phyloP scores from a whole-genome alignment of 1,140 invertebrate genomes.

The Leptonema lineaticorne region DNA sequence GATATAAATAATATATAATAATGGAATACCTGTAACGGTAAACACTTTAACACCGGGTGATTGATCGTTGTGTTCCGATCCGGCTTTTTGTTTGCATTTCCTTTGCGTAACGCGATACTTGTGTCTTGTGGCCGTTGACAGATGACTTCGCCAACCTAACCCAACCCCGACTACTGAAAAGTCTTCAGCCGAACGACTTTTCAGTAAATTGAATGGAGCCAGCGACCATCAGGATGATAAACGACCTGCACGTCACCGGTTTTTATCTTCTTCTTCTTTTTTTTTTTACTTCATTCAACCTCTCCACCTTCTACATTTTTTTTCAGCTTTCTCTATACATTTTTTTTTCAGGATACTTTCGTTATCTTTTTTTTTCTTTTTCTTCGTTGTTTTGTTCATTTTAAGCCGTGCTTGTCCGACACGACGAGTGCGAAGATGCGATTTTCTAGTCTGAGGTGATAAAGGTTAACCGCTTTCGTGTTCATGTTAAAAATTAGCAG shows the following conservation, averaged over 20 bases:
- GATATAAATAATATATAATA: neutral
- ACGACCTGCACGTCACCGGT: conserved; percentile 14
- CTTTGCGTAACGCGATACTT: neutral
- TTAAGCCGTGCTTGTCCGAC: no score
- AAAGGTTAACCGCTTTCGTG: no score
- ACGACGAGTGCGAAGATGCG: no score
- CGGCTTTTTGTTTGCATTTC: neutral
- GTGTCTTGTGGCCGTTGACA: conserved; percentile 8
- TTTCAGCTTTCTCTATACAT: neutral
- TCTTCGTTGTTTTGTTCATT: neutral
- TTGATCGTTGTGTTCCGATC: neutral
- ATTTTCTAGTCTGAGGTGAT: no score
- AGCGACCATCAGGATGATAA: conserved; percentile 18
- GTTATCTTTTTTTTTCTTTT: neutral
- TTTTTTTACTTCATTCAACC: neutral
- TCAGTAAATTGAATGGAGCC: conserved; percentile 28
- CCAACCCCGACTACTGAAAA: neutral
- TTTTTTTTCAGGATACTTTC: neutral
- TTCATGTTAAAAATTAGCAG: no score
- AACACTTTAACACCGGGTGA: neutral
- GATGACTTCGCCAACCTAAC: conserved; percentile 3
- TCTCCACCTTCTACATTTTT: neutral
- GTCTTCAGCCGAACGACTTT: conserved; percentile 15
- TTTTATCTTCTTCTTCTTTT: neutral
- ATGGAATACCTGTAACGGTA: no score